phyloP scores from a whole-genome alignment of 2,888 invertebrate genomes.

The Portevinia maculata region DNA sequence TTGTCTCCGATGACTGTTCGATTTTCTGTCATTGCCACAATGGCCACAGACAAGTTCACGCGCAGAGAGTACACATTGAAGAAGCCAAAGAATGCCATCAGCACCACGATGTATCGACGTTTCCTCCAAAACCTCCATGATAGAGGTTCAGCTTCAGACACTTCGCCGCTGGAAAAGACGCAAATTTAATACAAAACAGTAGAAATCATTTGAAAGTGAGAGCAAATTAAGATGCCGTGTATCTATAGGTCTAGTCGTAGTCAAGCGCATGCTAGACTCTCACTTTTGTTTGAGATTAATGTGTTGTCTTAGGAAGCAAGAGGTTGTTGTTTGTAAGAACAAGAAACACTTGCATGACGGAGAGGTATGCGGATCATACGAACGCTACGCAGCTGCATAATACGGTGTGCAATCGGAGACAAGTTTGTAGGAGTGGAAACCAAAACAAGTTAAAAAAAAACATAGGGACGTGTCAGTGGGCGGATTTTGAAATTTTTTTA shows the following conservation, averaged over 20 bases:
- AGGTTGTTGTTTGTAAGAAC: slow-evolving; percentile 19
- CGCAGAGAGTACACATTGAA: slow-evolving; percentile 92
- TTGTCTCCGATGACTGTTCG: slow-evolving; percentile 85
- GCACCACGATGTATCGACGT: slow-evolving; percentile 89
- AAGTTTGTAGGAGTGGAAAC: slow-evolving; percentile 4
- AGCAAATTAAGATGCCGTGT: slow-evolving; percentile 14
- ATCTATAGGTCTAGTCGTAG: slow-evolving; percentile 45
- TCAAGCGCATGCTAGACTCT: slow-evolving; percentile 36
- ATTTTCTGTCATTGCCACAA: slow-evolving; percentile 95
- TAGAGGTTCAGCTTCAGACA: slow-evolving; percentile 80
- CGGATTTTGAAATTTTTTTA: no score
- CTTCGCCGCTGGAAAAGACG: slow-evolving; percentile 76
- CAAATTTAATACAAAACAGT: slow-evolving; percentile 4
- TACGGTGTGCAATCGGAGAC: slow-evolving; percentile 30
- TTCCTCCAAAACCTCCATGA: slow-evolving; percentile 90
- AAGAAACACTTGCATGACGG: slow-evolving; percentile 30
- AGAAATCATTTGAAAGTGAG: slow-evolving; percentile 56
- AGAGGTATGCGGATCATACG: slow-evolving; percentile 20
- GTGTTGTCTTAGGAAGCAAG: slow-evolving; percentile 41
- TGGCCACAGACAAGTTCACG: slow-evolving; percentile 95
- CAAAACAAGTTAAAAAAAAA: background rate
- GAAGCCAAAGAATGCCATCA: slow-evolving; percentile 92
- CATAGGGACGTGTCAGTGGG: no score
- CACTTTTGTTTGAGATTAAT: slow-evolving; percentile 66
- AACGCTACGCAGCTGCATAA: background rate